Evolutionary conservation across 2,888 invertebrate genomes (phyloP), one percentile per base, ranked within the genome.

Genomic region (Leucophora obtusa): DNA sequence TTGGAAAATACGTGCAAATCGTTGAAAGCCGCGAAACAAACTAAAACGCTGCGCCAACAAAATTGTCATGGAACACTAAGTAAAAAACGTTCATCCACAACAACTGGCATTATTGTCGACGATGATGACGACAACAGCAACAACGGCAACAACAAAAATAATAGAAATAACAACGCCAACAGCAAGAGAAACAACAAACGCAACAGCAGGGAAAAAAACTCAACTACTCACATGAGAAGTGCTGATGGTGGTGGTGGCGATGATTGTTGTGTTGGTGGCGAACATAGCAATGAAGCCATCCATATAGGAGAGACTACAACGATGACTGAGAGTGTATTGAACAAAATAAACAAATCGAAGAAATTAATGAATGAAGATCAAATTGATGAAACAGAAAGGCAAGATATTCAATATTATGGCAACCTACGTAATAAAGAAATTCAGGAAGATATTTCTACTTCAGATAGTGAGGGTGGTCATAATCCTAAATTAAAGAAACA

Each of bases 21-120:
- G 87, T 85, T 84, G 86, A 85, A 83, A 84, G 85, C 84, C 87
- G 83, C 85, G 85, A 87, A 85, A 84, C 84, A 87, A 84, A 87
- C 85, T 84, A 83, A 87, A 87, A 83, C 79, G 60, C 80, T 79
- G 74, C 76, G 73, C 63, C 71, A 76, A 76, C 80, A 82, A 82
- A 77, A 74, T 53, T 72, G 60, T 62, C 82, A 70, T 59, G 72
- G 77, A 79, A 51, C 79, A 76, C 66, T 18, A 69, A 65, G 38
- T 58, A 69, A 63, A 77, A 66, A 28, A 54, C 53, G 53, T 47
- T 58, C 59, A 71, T 66, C 59, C 51, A 70, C 54, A 53, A 63
- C 43, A 62, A 73, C 70, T 54, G 65, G 15, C 51, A 54, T 33
- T 59, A 60, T 24, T 60, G 76, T 21, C 65, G 35, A 60, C 56